phyloP scores from a whole-genome alignment of 2,888 invertebrate species.

The Elysia crispata region DNA sequence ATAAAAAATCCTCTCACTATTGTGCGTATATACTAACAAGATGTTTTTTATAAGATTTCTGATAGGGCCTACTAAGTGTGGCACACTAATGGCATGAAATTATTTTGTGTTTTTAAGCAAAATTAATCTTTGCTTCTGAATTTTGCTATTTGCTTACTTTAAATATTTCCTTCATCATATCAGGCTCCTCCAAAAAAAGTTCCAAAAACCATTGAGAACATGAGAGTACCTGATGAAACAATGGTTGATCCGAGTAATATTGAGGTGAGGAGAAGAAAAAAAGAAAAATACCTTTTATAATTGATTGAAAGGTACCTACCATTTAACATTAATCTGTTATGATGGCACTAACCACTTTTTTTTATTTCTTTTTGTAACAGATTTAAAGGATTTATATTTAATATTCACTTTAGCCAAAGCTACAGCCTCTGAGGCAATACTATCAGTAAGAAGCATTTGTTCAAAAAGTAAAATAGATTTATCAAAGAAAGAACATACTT shows the following conservation, averaged over 20 bases:
- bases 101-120: constrained; percentile 1
- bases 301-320: no score
- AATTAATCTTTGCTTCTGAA: constrained; percentile 10
- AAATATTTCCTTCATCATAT: constrained; percentile 41
- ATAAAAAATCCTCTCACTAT: no score
- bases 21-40: no score
- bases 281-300: background rate
- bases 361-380: background rate
- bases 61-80: no score
- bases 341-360: background rate
- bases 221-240: constrained; percentile 94
- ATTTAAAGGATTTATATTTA: no score
- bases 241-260: constrained; percentile 84
- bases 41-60: no score
- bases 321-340: background rate
- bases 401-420: no score
- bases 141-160: constrained; percentile 10
- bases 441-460: no score
- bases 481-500: no score
- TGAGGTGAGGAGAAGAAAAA: constrained; percentile 78
- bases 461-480: no score
- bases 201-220: constrained; percentile 95
- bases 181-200: constrained; percentile 77
- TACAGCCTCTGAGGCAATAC: no score
- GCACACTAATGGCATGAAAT: background rate